Evolutionary conservation across 2,888 invertebrate genomes (phyloP), one percentile per base, ranked within the genome.

Genomic region (Pimpla rufipes): DNA sequence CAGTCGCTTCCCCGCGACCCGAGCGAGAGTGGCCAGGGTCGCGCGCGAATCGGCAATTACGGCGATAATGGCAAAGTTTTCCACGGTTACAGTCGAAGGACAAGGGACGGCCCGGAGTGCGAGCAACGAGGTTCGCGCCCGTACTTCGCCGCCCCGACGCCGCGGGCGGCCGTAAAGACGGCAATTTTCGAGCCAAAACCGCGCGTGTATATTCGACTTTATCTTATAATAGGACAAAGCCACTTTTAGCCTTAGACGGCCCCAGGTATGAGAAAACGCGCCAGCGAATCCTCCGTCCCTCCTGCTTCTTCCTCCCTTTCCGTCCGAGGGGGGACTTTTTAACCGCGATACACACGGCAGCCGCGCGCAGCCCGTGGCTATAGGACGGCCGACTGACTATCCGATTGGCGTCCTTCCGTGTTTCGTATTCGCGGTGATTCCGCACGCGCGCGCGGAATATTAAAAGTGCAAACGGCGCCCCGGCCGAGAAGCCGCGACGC

Each of bases 151-250:
- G 21, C 18, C 18, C 16, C 16, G 29, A n/a, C n/a, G n/a, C 40
- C 21, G 16, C 45, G 57, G 21, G 16, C 18, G 10, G 47, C 6
- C 37, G 35, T 35, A 23, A 52, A 47, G 21, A 50, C 47, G 42
- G 16, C 8, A 37, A 67, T 76, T 79, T 68, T n/a, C 50, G 71
- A 73, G 59, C 73, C 77, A 55, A 76, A 79, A 75, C 70, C 70
- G 16, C 57, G 40, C 23, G n/a, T 13, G 10, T 75, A 52, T 59
- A 64, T 16, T 45, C 45, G 45, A 67, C 50, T 42, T 73, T 62
- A 76, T 79, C 71, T 80, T 79, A 83, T 76, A 77, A 77, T 83
- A 83, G 76, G 83, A 73, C 79, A 73, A 77, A 77, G 76, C 79
- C 75, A 76, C 62, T 67, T 83, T 83, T 83, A 79, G 83, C 82